phyloP scores from a whole-genome alignment of 2,797 vertebrate genomes.

The Alectoris magna region DNA sequence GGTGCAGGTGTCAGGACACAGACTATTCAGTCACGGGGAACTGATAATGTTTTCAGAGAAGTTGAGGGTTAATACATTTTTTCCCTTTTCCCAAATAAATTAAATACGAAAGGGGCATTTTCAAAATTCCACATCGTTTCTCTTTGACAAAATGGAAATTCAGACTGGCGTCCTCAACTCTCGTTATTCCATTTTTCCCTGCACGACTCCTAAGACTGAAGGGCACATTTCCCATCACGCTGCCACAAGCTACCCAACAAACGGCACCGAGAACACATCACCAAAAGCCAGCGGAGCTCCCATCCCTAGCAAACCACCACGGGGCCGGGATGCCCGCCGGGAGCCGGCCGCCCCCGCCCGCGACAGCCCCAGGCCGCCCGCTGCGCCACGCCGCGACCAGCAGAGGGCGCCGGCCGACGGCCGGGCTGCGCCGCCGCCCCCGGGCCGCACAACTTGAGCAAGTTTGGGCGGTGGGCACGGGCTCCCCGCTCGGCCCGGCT shows the following conservation, averaged over 20 bases:
- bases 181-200: background rate
- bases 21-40: background rate
- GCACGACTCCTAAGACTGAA: accelerated
- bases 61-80: background rate
- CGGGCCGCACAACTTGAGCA: constrained; percentile 41
- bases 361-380: background rate
- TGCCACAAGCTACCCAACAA: accelerated
- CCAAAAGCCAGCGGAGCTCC: accelerated
- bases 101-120: background rate
- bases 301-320: background rate
- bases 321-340: too few relatives aligned
- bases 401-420: constrained; percentile 58
- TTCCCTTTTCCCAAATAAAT: background rate
- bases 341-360: background rate
- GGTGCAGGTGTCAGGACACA: background rate
- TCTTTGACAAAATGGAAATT: background rate
- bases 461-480: constrained; percentile 43
- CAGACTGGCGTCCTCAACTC: accelerated
- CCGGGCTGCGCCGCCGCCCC: background rate
- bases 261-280: background rate
- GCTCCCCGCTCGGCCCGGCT: background rate
- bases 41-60: background rate
- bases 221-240: accelerated
- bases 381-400: background rate
- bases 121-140: background rate